phyloP scores from a whole-genome alignment of 2,888 invertebrate genomes.

The Lumbricus terrestris region DNA sequence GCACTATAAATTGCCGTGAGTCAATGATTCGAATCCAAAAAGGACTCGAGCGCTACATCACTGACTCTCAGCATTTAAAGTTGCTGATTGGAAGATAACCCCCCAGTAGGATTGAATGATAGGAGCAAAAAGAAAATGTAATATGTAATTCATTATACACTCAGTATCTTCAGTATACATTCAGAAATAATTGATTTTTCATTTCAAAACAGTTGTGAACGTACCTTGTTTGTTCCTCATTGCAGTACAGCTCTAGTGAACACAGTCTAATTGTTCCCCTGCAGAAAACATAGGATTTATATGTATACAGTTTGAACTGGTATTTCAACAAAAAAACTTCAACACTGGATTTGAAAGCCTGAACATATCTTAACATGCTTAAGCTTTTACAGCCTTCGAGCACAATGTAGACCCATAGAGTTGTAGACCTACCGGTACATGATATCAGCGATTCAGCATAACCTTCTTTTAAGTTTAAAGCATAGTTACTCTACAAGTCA shows the following conservation, averaged over 20 bases:
- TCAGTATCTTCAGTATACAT: no score
- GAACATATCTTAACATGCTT: no score
- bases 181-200: neutral
- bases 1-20: no score
- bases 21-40: no score
- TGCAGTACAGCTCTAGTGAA: slow-evolving; percentile 72
- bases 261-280: slow-evolving; percentile 21
- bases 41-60: no score
- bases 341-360: no score
- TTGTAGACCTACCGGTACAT: no score
- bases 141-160: neutral
- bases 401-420: no score
- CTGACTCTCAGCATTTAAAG: neutral
- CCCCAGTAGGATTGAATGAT: neutral
- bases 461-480: neutral
- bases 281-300: neutral
- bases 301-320: neutral
- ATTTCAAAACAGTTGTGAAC: neutral
- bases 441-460: no score
- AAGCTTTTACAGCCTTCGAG: no score
- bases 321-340: no score
- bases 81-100: neutral
- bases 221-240: slow-evolving; percentile 74
- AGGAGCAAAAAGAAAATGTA: no score
- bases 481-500: neutral